Evolutionary conservation across 2,888 invertebrate species (phyloP), one percentile per base, ranked within the genome.

Genomic region (Nymphalis c-album): DNA sequence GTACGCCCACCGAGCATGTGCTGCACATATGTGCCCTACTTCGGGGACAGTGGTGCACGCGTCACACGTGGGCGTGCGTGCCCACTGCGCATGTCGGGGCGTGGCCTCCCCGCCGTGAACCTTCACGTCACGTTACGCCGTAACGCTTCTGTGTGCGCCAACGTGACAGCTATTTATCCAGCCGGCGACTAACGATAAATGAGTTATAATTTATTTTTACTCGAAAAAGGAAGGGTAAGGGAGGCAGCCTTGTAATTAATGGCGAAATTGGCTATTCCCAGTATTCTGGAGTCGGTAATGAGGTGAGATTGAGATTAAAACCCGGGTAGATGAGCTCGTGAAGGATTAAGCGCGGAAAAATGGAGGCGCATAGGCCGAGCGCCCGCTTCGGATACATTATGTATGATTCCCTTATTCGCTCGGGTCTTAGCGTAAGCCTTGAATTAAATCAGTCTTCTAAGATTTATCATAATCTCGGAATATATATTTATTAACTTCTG

Each of bases 131-230:
- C 79, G 81, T 79, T 78, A 79, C 78, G 76, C 69, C 76, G 79
- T 83, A 79, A 82, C 80, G 80, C 74, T 76, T 74, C 78, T 76
- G 80, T 80, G 80, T 82, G 84, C 80, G 83, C 82, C 80, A 75
- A 85, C 86, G 87, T 89, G 86, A 87, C 85, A 83, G 83, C 85
- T 85, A 87, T 89, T 88, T 88, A 88, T 88, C 84, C 82, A 70
- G 80, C 80, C 80, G 79, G 81, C 81, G 80, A 80, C 78, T 81
- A 78, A 88, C 88, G 86, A 91, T 91, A 91, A 91, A 92, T 91
- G 91, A 88, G 85, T 91, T 90, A 91, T 88, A 90, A 92, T 91
- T 91, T 91, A 91, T 91, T 92, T 91, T 91, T 91, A 89, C 91
- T 84, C 84, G 85, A 85, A 90, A 90, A 88, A 86, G 88, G 88